Conservation (phyloP, 2,113 vertebrate species). For the Prinia subflava region DNA sequence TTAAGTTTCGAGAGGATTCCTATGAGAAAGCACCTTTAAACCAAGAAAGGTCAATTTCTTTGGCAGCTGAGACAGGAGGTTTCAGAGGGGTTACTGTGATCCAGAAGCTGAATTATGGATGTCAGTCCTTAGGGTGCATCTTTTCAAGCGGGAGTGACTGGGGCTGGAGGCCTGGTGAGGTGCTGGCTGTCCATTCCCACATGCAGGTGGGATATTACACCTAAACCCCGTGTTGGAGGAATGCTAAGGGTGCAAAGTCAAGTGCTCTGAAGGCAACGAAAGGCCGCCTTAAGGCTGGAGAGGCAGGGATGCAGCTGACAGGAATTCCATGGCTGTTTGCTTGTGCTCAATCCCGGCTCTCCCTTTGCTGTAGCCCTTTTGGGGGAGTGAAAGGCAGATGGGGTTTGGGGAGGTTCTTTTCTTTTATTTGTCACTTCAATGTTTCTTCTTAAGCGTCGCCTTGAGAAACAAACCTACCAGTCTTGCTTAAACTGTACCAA, state of each 20-base stretch:
- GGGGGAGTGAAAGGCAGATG: background rate
- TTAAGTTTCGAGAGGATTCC: conserved; percentile 37
- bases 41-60: conserved; percentile 52
- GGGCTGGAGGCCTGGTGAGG: background rate
- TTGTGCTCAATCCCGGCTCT: background rate
- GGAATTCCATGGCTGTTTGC: background rate
- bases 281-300: background rate
- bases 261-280: background rate
- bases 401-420: background rate
- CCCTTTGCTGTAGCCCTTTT: background rate
- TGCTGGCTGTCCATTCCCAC: background rate
- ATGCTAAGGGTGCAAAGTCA: background rate
- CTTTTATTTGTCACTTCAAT: background rate
- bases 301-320: background rate
- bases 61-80: conserved; percentile 44
- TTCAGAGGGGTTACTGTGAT: conserved; percentile 25
- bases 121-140: conserved; percentile 15
- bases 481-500: background rate
- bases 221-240: background rate
- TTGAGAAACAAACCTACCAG: background rate
- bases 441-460: background rate
- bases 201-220: background rate
- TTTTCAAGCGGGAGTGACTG: conserved; percentile 13
- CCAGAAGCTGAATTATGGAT: conserved; percentile 49
- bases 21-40: conserved; percentile 54